Conservation (phyloP, 2,888 invertebrate genomes). For the Himalopsyche anomala region DNA sequence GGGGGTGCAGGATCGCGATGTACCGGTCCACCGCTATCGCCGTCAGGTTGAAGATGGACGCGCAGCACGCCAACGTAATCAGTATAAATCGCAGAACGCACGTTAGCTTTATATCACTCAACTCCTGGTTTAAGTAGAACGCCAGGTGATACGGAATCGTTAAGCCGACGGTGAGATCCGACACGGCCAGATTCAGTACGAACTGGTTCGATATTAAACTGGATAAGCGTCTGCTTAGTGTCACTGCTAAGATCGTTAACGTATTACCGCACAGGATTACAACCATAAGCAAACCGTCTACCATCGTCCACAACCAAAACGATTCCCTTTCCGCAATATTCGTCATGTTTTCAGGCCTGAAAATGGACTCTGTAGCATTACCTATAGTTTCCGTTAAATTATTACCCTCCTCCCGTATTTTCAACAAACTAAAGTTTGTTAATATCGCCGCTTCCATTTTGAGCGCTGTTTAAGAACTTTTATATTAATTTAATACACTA, state of each 20-base stretch:
- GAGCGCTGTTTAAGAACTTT: neutral
- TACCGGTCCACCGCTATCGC: constrained; percentile 88
- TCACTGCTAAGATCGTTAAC: constrained; percentile 85
- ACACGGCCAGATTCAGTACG: constrained; percentile 86
- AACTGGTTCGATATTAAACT: constrained; percentile 86
- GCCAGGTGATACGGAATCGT: constrained; percentile 87
- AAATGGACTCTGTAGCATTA: constrained; percentile 67
- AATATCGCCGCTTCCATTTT: constrained; percentile 60
- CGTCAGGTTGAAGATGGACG: constrained; percentile 87
- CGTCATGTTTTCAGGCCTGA: constrained; percentile 68
- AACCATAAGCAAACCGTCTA: constrained; percentile 81
- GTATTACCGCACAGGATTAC: constrained; percentile 85
- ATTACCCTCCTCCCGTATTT: constrained; percentile 54
- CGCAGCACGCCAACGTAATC: constrained; percentile 85
- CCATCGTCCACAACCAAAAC: constrained; percentile 79
- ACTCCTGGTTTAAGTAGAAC: constrained; percentile 81
- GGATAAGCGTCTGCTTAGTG: constrained; percentile 82
- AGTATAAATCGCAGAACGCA: constrained; percentile 86
- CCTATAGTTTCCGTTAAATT: constrained; percentile 66
- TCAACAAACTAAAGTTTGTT: constrained; percentile 62
- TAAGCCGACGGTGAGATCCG: constrained; percentile 87
- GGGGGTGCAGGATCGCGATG: constrained; percentile 86
- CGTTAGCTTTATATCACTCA: constrained; percentile 79
- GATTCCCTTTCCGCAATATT: constrained; percentile 69
- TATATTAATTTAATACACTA: neutral